Base-by-base conservation (phyloP, 2,797 vertebrate species). In the Buphagus erythrorhynchus region DNA sequence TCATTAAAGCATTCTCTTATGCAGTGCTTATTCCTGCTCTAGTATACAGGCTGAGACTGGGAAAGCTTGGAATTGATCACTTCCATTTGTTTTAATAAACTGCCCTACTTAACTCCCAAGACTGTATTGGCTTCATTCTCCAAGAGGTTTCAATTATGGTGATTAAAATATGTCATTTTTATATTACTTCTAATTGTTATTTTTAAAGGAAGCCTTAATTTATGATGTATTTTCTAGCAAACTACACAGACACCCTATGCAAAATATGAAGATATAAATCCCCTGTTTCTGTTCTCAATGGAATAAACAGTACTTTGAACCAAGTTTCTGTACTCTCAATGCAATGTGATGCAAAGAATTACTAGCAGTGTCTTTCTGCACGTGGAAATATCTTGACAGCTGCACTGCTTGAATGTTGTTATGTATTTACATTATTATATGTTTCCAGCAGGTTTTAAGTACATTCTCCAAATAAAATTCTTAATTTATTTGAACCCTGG, bases 1-100 rank as follows among this genome's bases (percentile, higher is more conserved):
- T 96, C 92, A 94, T 97, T 97, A 95, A 92, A 97, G 62, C 9
- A 25, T 92, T 97, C 92, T 74, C 84, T 92, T 66, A 61, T n/a
- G 76, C 68, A 92, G 83, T 93, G 73, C 80, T 96, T 96, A 94
- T 83, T 97, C 58, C 80, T 35, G 29, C 38, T 86, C 71, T 51
- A 85, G 52, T 38, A 92, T 58, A 94, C 46, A 63, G 66, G 61
- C 55, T 73, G 57, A 93, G 92, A 91, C 68, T 86, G 35, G 71
- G 88, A 97, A 96, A 93, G 88, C 84, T 78, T 73, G 24, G 88
- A 96, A 90, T 49, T 96, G 97, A 96, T 96, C 88, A 74, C 54
- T 96, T 93, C 88, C 79, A 95, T 90, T 92, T 86, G 73, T 84
- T 96, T 82, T 93, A 96, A 96, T 90, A 93, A 96, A 97, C 89